These are phyloP conservation scores for Himalopsyche kuldschensis DNA, from an alignment of 2,888 invertebrate genomes.

Conservation along the genomic window DNA sequence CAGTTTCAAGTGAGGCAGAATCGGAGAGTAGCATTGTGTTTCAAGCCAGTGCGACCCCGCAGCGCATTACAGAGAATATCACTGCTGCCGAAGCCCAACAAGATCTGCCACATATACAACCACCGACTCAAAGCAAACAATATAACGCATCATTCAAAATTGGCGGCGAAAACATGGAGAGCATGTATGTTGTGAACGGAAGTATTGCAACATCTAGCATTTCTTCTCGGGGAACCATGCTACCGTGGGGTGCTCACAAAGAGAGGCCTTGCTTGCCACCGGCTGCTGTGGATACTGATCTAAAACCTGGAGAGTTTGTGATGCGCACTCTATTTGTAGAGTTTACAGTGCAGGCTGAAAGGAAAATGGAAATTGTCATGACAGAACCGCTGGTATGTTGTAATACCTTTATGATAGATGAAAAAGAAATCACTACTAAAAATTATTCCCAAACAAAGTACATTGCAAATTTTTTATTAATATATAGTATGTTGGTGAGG, in stretches of 20 bases:
- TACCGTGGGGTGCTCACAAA: conserved; percentile 85
- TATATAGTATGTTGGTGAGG: no score
- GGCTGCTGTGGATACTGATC: conserved; percentile 62
- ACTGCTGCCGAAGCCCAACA: background rate
- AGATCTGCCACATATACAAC: background rate
- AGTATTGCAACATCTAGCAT: conserved; percentile 5
- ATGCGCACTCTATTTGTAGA: conserved; percentile 94
- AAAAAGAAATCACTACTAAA: no score
- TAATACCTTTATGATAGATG: background rate
- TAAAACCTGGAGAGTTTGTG: conserved; percentile 92
- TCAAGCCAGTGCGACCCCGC: background rate
- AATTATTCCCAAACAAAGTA: no score
- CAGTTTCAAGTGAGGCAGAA: conserved; percentile 13
- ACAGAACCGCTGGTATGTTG: conserved; percentile 77
- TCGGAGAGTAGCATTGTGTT: conserved; percentile 10
- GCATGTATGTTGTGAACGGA: background rate
- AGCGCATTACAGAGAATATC: background rate
- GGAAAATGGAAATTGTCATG: conserved; percentile 94
- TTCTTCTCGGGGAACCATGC: conserved; percentile 59
- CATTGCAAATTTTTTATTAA: background rate
- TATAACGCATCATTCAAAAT: background rate
- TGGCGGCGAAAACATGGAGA: background rate
- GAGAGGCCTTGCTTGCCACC: conserved; percentile 61
- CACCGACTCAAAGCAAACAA: background rate
- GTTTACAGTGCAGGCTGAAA: conserved; percentile 91